phyloP scores from a whole-genome alignment of 2,113 vertebrate genomes.

The Cisticola juncidis region DNA sequence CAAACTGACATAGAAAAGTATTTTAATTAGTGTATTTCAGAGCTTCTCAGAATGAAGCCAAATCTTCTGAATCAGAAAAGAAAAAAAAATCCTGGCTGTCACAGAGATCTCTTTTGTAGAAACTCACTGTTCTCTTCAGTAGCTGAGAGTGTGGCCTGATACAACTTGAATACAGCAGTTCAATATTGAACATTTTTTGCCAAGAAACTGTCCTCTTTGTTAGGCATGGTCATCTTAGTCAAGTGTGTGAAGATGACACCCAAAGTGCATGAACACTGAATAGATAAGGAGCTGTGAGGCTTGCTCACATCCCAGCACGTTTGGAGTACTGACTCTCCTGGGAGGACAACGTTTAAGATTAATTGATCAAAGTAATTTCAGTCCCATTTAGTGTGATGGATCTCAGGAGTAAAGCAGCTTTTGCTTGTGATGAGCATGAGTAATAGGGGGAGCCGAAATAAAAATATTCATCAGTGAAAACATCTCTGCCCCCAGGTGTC shows the following conservation, averaged over 20 bases:
- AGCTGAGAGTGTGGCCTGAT: background rate
- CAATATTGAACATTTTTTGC: background rate
- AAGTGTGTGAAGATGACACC: background rate
- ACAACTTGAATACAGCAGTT: background rate
- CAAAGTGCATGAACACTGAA: background rate
- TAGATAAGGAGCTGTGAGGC: background rate
- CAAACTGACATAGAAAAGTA: background rate
- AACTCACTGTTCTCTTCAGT: background rate
- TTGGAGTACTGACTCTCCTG: background rate
- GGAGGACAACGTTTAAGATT: background rate
- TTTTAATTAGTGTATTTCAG: background rate
- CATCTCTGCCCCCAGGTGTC: background rate
- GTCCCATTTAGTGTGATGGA: background rate
- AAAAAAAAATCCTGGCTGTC: background rate
- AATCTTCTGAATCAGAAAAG: background rate
- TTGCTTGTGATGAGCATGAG: background rate
- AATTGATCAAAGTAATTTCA: slow-evolving; percentile 37
- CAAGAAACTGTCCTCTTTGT: background rate
- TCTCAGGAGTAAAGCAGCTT: slow-evolving; percentile 17
- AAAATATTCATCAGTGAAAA: background rate
- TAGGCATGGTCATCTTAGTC: background rate
- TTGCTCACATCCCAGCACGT: background rate
- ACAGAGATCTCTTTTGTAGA: background rate
- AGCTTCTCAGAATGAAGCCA: background rate
- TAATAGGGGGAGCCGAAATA: background rate